Evolutionary conservation across 2,113 vertebrate genomes (phyloP).

Genomic region (Thomomys bottae): DNA sequence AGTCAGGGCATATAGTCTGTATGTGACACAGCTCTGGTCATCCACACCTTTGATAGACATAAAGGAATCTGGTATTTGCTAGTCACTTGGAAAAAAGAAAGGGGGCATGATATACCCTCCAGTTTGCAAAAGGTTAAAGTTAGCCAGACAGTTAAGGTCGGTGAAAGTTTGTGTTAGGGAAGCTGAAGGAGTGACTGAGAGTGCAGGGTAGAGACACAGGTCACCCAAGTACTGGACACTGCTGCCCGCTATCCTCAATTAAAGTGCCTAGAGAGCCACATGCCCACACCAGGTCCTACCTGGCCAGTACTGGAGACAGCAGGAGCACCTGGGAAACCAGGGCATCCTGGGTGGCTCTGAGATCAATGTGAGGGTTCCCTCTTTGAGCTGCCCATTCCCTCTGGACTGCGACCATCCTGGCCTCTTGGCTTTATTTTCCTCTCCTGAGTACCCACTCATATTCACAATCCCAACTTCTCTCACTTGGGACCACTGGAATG

Average conservation of each 20-base stretch:
- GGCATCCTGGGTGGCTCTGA: background rate
- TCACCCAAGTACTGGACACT: accelerated
- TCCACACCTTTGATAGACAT: background rate
- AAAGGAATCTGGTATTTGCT: background rate
- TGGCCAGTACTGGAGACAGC: background rate
- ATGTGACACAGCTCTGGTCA: too few species aligned
- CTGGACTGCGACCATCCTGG: accelerated
- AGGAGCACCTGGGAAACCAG: background rate
- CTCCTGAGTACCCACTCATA: background rate
- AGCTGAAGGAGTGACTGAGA: background rate
- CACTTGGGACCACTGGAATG: too few species aligned
- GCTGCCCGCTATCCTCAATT: background rate
- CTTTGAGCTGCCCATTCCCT: background rate
- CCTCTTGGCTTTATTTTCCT: background rate
- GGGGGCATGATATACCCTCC: background rate
- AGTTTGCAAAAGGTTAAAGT: background rate
- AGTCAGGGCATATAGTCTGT: too few species aligned
- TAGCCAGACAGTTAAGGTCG: background rate
- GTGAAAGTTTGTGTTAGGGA: background rate
- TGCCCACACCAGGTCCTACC: background rate
- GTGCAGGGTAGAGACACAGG: accelerated
- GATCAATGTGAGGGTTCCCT: accelerated
- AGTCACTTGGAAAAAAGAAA: background rate
- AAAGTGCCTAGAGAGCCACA: background rate
- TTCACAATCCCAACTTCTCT: background rate